Percentiles rank a stretch among this genome's conserved stretches.
phyloP scores from a whole-genome alignment of 2,888 invertebrate genomes.

The Eulithis testata region DNA sequence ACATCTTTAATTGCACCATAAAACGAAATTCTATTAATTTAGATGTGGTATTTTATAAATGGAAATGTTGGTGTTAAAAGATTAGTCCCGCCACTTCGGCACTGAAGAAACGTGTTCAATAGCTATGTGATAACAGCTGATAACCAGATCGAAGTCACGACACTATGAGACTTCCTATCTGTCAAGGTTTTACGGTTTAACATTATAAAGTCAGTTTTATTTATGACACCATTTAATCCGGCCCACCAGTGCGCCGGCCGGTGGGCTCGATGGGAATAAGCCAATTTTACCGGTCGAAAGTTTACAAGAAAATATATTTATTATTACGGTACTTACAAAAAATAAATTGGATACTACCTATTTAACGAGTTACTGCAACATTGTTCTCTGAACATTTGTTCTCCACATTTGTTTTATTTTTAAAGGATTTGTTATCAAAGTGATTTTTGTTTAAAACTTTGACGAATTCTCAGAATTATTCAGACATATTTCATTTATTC shows the following conservation, averaged over 20 bases:
- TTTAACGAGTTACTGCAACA: no score
- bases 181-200: slow-evolving; percentile 18
- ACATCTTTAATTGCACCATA: no score
- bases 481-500: slow-evolving; percentile 60
- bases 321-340: no score
- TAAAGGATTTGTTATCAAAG: neutral
- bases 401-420: no score
- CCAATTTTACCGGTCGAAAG: neutral
- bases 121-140: slow-evolving; percentile 46
- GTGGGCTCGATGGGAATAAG: no score
- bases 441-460: slow-evolving; percentile 5
- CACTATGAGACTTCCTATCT: slow-evolving; percentile 23
- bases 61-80: neutral
- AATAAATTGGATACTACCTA: no score
- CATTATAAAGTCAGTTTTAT: neutral
- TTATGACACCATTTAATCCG: neutral
- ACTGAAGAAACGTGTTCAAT: slow-evolving; percentile 49
- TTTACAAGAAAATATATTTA: no score
- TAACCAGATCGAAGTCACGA: slow-evolving; percentile 49
- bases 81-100: slow-evolving; percentile 26
- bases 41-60: neutral
- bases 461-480: slow-evolving; percentile 7
- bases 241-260: no score
- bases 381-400: no score
- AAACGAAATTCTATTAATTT: neutral